Evolutionary conservation across 1,140 invertebrate genomes (phyloP), one percentile per base, ranked within the genome.

Genomic region (Dysdera silvatica): DNA sequence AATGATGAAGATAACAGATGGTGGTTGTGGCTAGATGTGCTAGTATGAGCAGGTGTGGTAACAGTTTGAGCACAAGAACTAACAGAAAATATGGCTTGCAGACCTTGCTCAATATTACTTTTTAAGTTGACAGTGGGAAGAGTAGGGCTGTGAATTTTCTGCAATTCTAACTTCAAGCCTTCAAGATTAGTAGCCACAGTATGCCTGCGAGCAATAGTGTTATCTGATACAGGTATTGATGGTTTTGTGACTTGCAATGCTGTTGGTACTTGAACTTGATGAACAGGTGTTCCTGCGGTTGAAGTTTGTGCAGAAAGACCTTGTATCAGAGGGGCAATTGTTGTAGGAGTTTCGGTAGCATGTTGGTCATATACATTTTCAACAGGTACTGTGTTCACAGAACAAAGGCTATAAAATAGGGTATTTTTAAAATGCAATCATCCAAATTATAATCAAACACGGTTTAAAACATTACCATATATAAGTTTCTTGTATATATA

Each of bases 101-200:
- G 57, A n/a, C 63, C 63, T 51, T 68, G 63, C 40, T 68, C 67
- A 49, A 66, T 68, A 49, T 64, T 64, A 37, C 56, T 29, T 53
- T 57, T 54, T 20, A 49, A 35, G 16, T 32, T 37, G 10, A 59
- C 24, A 31, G 56, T 49, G 32, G 55, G 29, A 6, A 60, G 24
- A 31, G 41, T 66, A 14, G 49, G 63, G n/a, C 56, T 64, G 49
- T 70, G 65, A 2, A 71, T 52, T 65, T 70, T 69, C 37, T 65
- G 57, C 4, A 67, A 32, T 45, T 70, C 68, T 65, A 76, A 71
- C 64, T 79, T 74, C 16, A 78, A 59, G 67, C 76, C 71, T 58
- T 75, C 74, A n/a, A 78, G 69, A 67, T 78, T 73, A 35, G 72
- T 74, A 29, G 74, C 73, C 23, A 56, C 58, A 24, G 61, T 56